phyloP scores from a whole-genome alignment of 2,888 invertebrate genomes.

The Ochropleura plecta region DNA sequence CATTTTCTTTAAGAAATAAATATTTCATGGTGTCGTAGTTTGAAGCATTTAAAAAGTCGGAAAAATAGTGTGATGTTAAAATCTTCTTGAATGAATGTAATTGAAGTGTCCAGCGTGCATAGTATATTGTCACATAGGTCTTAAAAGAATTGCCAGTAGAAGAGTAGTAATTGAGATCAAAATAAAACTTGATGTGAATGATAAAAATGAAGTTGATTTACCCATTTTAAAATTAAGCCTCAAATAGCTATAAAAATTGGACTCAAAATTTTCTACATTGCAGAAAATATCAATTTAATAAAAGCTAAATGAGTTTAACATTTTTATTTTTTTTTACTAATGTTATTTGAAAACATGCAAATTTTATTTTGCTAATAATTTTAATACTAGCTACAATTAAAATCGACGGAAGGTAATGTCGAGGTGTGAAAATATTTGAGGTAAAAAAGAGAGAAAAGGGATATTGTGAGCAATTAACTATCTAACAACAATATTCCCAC shows the following conservation, averaged over 20 bases:
- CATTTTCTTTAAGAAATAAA: slow-evolving; percentile 43
- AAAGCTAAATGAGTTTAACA: slow-evolving; percentile 56
- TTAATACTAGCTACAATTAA: slow-evolving; percentile 63
- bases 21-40: slow-evolving; percentile 45
- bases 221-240: slow-evolving; percentile 39
- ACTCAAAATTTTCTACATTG: slow-evolving; percentile 52
- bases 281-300: slow-evolving; percentile 57
- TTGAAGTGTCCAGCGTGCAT: slow-evolving; percentile 10
- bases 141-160: slow-evolving; percentile 16
- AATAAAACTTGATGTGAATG: slow-evolving; percentile 43
- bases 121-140: slow-evolving; percentile 10
- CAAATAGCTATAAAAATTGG: slow-evolving; percentile 43
- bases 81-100: slow-evolving; percentile 9
- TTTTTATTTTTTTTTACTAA: slow-evolving; percentile 41
- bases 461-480: slow-evolving; percentile 66
- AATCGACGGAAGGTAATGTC: slow-evolving; percentile 59
- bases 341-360: slow-evolving; percentile 57
- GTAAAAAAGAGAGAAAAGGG: slow-evolving; percentile 61
- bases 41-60: slow-evolving; percentile 33
- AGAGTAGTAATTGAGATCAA: slow-evolving; percentile 57
- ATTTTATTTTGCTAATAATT: slow-evolving; percentile 65
- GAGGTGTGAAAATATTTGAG: slow-evolving; percentile 64
- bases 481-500: slow-evolving; percentile 64
- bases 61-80: slow-evolving; percentile 30
- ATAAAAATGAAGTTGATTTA: slow-evolving; percentile 31